Conservation (phyloP, 2,113 vertebrate species). For the Apteryx owenii region DNA sequence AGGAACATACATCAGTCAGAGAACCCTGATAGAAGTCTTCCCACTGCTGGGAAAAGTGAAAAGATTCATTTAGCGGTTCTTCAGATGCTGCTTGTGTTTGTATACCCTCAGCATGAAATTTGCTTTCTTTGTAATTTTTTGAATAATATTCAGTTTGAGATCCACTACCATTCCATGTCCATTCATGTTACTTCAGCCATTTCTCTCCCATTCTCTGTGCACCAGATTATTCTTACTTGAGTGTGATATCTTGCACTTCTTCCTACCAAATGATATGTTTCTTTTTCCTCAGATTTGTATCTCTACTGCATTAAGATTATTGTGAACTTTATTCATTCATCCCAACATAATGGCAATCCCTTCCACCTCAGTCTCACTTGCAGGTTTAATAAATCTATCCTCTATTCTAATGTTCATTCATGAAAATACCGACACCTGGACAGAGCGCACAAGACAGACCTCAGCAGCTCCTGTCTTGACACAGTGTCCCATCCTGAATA, state of each 20-base stretch:
- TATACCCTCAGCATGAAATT: background rate
- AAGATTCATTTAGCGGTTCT: background rate
- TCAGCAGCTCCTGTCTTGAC: background rate
- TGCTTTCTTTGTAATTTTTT: background rate
- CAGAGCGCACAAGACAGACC: background rate
- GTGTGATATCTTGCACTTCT: background rate
- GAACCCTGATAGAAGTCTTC: background rate
- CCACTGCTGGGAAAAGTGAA: background rate
- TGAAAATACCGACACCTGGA: background rate
- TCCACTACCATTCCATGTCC: background rate
- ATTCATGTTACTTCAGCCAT: background rate
- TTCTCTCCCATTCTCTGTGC: background rate
- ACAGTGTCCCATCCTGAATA: background rate
- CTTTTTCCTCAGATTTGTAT: background rate
- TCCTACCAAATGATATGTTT: background rate
- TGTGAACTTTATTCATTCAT: background rate
- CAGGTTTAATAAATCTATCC: background rate
- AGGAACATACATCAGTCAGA: background rate
- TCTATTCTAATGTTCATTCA: constrained; percentile 17
- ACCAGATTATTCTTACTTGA: background rate
- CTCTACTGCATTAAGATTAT: background rate
- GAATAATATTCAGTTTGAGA: background rate
- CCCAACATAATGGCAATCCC: background rate
- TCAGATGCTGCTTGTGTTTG: background rate
- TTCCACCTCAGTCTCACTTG: background rate